Percentiles rank a stretch among this genome's conserved stretches.
phyloP scores from a whole-genome alignment of 2,888 invertebrate species.

The Diploptera punctata region DNA sequence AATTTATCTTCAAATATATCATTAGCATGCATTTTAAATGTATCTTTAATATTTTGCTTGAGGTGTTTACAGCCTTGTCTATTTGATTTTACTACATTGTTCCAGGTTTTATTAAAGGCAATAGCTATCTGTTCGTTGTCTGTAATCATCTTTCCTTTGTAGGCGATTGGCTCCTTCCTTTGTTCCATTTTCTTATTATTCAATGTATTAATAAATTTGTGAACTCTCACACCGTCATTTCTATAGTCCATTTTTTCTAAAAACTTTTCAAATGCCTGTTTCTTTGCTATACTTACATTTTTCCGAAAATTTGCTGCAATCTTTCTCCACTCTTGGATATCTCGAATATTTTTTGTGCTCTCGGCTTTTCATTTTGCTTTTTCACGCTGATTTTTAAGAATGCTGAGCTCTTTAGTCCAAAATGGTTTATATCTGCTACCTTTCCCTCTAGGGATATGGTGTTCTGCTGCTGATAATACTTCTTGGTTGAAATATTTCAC shows the following conservation, averaged over 20 bases:
- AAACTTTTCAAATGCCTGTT: constrained; percentile 1
- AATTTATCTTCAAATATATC: background rate
- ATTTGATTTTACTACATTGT: background rate
- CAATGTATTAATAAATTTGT: no score
- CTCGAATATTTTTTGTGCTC: background rate
- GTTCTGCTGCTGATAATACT: no score
- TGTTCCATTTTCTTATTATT: no score
- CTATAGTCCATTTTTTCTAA: constrained; percentile 1
- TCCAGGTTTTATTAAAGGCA: background rate
- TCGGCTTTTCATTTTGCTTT: background rate
- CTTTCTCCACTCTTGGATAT: background rate
- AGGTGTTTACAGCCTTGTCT: background rate
- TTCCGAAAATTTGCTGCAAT: background rate
- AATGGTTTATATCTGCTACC: no score
- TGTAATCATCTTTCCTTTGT: constrained; percentile 2
- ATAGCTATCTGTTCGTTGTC: background rate
- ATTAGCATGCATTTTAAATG: background rate
- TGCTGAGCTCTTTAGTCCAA: no score
- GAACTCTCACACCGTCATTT: no score
- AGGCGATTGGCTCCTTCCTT: background rate
- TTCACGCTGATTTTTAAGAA: background rate
- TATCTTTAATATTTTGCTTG: background rate
- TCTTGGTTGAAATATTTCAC: no score
- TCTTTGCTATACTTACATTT: background rate
- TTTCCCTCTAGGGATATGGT: no score